These are phyloP conservation scores for Cynoglossus semilaevis DNA, from an alignment of 2,113 vertebrate species.

Conservation along the genomic window DNA sequence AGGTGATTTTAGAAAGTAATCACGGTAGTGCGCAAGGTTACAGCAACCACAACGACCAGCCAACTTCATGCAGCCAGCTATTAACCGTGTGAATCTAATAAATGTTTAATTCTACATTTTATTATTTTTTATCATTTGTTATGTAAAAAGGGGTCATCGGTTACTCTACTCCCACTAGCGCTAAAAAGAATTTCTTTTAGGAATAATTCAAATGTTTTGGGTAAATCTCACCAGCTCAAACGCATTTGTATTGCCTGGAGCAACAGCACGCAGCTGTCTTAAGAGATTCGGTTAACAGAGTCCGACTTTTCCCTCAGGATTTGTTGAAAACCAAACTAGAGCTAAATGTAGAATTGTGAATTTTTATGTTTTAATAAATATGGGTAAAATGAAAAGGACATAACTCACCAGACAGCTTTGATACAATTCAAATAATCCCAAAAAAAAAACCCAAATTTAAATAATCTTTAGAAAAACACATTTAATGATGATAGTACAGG, in stretches of 20 bases:
- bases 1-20: not conserved
- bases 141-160: not conserved
- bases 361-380: not conserved
- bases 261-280: not conserved
- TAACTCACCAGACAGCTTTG: no score
- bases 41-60: no score
- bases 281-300: not conserved
- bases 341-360: not conserved
- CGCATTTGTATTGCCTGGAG: no score
- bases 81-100: not conserved
- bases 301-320: not conserved
- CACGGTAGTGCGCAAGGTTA: no score
- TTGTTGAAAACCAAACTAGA: not conserved
- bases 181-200: not conserved
- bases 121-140: not conserved
- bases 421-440: no score
- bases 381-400: no score
- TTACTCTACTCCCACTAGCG: not conserved
- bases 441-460: no score
- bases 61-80: not conserved
- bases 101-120: not conserved
- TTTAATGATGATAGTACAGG: no score
- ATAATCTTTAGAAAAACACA: no score
- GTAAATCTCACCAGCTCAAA: not conserved
- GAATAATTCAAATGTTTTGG: not conserved